Evolutionary conservation across 1,140 invertebrate species (phyloP), one percentile per base, ranked within the genome.

Genomic region (Augochlora pura): DNA sequence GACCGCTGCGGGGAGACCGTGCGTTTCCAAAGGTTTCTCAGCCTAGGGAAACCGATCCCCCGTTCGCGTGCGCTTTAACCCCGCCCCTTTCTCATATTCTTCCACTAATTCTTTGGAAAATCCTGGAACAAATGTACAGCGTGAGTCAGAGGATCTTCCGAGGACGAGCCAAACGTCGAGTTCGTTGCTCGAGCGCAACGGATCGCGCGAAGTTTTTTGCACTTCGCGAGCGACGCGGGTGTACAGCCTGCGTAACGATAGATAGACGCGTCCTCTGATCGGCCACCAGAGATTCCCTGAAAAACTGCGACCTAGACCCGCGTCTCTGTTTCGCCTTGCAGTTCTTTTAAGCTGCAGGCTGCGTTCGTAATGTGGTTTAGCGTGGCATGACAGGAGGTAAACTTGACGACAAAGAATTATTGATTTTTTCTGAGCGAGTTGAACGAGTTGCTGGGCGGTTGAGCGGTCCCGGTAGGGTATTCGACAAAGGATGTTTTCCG

Each of bases 401-500:
- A 92, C 90, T 91, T 91, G 89, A 90, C 91, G 90, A 92, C 91
- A 91, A 91, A 91, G 90, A 91, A 93, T 92, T 93, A 91, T 92
- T 91, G 91, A 91, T 92, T 91, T 91, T 91, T 91, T 90, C 88
- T 91, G 87, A 90, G 89, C 88, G 90, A 86, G 89, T 89, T 91
- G 91, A 91, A 91, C 89, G 89, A 92, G 91, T 91, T 90, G 89
- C 88, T 88, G 91, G 89, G 88, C 88, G 90, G 89, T 88, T 90
- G 90, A 91, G 86, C 89, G 91, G 89, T 90, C 88, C 90, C 90
- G 88, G 88, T 90, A 91, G 90, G 90, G 90, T 91, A 91, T 92
- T 92, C 88, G 90, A 93, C 91, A 92, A 92, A 92, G 91, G 89
- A 92, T 92, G 91, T 92, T 93, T 92, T 93, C 90, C 91, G 86